A percentile compares a stretch with the other conserved stretches of the same genome.
These are phyloP conservation scores for Apantesis nais DNA, from an alignment of 2,888 invertebrate species.

Conservation along the genomic window DNA sequence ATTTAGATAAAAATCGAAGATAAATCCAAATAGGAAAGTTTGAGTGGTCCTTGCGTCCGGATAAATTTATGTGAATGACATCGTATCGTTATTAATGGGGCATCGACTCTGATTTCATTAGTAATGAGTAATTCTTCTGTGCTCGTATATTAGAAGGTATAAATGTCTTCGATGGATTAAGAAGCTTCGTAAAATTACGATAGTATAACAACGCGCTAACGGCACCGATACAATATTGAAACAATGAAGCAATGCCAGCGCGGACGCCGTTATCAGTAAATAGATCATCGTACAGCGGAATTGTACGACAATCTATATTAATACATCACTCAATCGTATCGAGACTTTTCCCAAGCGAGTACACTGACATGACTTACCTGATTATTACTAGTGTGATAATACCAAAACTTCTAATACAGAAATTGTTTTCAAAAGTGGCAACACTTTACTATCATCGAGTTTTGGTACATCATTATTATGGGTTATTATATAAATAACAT, in stretches of 20 bases:
- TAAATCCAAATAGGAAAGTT: conserved; percentile 86
- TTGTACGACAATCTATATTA: conserved; percentile 59
- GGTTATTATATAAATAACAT: conserved; percentile 58
- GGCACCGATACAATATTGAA: conserved; percentile 76
- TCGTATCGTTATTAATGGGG: conserved; percentile 42
- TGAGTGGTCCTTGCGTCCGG: conserved; percentile 92
- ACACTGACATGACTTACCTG: conserved; percentile 81
- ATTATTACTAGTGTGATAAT: conserved; percentile 52
- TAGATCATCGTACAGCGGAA: conserved; percentile 56
- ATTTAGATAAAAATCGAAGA: conserved; percentile 60
- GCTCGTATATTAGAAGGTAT: conserved; percentile 36
- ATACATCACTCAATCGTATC: conserved; percentile 55
- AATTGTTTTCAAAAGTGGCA: conserved; percentile 22
- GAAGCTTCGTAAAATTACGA: conserved; percentile 64
- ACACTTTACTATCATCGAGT: conserved; percentile 39
- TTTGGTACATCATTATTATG: conserved; percentile 68
- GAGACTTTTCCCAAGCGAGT: conserved; percentile 72
- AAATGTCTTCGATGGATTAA: conserved; percentile 61
- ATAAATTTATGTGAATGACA: conserved; percentile 53
- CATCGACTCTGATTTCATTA: conserved; percentile 34
- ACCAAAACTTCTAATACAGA: conserved; percentile 60
- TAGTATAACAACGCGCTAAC: conserved; percentile 67
- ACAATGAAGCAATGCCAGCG: conserved; percentile 73
- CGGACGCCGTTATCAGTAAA: conserved; percentile 53
- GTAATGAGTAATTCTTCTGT: conserved; percentile 30